Percentiles rank a stretch among this genome's conserved stretches.
Evolutionary conservation across 2,113 vertebrate genomes (phyloP).

Genomic region (Calyptomena viridis): DNA sequence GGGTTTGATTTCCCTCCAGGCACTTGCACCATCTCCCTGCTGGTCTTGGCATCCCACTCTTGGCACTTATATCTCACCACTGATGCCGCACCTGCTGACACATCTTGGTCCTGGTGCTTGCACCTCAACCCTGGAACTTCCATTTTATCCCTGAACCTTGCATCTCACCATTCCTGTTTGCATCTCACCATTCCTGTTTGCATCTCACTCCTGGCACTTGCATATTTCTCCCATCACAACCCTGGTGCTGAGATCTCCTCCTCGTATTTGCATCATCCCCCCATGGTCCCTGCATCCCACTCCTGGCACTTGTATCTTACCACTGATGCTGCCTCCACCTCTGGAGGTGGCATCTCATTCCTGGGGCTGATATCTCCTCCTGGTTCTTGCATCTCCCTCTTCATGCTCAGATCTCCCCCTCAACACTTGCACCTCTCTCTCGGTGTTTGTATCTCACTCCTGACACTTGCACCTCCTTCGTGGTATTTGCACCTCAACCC

Average conservation of each 20-base stretch:
- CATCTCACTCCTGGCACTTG: neutral
- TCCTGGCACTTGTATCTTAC: neutral
- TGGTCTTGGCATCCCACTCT: neutral
- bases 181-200: neutral
- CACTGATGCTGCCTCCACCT: neutral
- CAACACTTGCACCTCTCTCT: neutral
- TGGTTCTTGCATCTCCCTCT: too few species aligned
- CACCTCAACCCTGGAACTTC: neutral
- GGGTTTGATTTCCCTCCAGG: too few species aligned
- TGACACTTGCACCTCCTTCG: fast-evolving
- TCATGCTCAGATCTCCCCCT: too few species aligned
- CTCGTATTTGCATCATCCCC: neutral
- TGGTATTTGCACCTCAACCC: too few species aligned
- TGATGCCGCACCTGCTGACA: neutral
- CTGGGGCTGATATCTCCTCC: neutral
- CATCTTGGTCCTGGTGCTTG: fast-evolving
- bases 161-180: neutral
- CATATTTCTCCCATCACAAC: neutral
- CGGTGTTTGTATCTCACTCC: neutral
- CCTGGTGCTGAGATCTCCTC: neutral
- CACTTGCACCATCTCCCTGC: neutral
- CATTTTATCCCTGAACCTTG: neutral
- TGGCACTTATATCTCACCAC: neutral
- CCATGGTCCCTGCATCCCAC: neutral
- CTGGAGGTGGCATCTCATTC: neutral